A percentile compares a stretch with the other conserved stretches of the same genome.
phyloP scores from a whole-genome alignment of 2,113 vertebrate species.

The Istiophorus platypterus region DNA sequence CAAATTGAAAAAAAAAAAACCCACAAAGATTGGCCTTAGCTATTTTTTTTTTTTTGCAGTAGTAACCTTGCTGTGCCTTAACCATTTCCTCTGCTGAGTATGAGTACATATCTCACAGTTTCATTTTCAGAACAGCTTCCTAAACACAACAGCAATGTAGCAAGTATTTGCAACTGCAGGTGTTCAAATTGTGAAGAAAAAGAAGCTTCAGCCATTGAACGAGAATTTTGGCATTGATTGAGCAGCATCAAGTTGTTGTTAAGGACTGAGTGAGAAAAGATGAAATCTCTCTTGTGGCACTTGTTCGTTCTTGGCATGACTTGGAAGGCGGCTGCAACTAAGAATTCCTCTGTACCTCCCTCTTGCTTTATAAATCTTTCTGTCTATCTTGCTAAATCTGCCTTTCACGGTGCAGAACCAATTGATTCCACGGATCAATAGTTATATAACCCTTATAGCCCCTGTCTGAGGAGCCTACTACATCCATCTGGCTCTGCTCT shows the following conservation, averaged over 20 bases:
- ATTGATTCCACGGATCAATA: constrained; percentile 48
- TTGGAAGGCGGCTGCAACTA: neutral
- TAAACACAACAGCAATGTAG: neutral
- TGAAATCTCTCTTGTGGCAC: constrained; percentile 1
- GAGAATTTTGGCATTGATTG: neutral
- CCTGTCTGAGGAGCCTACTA: neutral
- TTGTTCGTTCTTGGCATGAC: neutral
- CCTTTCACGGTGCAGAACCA: constrained; percentile 6
- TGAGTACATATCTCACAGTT: neutral
- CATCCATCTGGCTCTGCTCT: constrained; percentile 14
- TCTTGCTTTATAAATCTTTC: constrained; percentile 11
- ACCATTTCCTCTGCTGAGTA: neutral
- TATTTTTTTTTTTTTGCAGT: neutral
- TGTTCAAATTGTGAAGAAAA: neutral
- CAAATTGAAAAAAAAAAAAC: neutral
- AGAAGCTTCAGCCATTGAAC: neutral
- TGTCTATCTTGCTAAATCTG: neutral
- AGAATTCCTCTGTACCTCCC: neutral
- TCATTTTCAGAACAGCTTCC: neutral
- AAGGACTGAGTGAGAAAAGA: constrained; percentile 4
- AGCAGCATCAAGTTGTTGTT: neutral
- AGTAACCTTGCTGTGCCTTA: neutral
- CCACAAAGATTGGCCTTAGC: neutral
- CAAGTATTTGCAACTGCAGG: neutral
- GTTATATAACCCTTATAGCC: constrained; percentile 15